Evolutionary conservation across 2,113 vertebrate genomes (phyloP).

Genomic region (Callospermophilus lateralis): DNA sequence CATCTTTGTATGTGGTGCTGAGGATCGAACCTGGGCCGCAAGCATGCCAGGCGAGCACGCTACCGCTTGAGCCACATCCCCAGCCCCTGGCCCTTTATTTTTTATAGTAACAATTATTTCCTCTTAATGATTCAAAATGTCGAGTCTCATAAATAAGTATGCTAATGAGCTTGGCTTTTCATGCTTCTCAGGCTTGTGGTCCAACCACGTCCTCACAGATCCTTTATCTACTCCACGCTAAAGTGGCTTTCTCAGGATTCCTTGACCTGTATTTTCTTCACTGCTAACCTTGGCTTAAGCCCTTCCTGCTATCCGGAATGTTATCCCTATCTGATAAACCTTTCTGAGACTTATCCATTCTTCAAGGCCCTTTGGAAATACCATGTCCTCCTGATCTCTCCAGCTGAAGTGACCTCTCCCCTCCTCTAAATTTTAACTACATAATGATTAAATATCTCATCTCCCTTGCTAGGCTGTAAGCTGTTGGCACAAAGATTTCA

Average conservation of each 20-base stretch:
- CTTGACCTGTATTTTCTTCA: constrained; percentile 23
- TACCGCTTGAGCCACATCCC: too few relatives aligned
- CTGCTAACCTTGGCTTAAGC: not conserved
- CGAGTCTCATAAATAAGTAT: not conserved
- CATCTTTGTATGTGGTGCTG: too few relatives aligned
- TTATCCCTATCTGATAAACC: constrained; percentile 42
- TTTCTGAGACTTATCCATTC: constrained; percentile 22
- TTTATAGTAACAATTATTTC: constrained; percentile 7
- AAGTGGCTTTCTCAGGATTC: constrained; percentile 24
- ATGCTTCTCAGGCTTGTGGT: not conserved
- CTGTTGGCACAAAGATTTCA: not conserved
- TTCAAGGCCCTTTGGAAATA: constrained; percentile 48
- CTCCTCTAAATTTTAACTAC: constrained; percentile 30
- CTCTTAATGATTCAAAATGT: not conserved
- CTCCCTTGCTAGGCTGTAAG: not conserved
- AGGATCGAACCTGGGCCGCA: too few relatives aligned
- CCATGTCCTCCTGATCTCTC: not conserved
- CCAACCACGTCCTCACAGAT: not conserved
- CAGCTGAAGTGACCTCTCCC: not conserved
- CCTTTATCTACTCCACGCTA: not conserved
- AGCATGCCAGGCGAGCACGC: too few relatives aligned
- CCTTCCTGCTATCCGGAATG: constrained; percentile 37
- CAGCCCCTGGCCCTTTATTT: constrained; percentile 37
- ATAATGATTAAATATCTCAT: not conserved
- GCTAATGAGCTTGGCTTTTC: constrained; percentile 5